Base-by-base conservation (phyloP, 1,140 invertebrate species). In the Papilio machaon region DNA sequence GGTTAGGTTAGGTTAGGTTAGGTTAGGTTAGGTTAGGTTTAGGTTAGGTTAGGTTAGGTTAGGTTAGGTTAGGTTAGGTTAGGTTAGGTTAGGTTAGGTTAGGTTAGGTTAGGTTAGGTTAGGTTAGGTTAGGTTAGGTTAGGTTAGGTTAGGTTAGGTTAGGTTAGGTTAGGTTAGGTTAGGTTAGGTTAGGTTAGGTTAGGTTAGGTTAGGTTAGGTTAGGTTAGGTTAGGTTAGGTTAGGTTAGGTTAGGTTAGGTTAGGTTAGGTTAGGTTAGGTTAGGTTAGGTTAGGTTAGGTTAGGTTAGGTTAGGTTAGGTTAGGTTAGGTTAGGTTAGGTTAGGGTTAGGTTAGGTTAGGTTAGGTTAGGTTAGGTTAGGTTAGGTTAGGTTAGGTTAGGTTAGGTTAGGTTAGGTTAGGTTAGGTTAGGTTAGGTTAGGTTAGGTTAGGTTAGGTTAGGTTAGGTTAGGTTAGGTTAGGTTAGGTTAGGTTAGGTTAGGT, bases 121-220 rank as follows among this genome's bases (percentile, higher is more conserved):
- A 10, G 13, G 15, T n/a, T 38, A 17, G 70, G n/a, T n/a, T 80
- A 47, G 17, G 46, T n/a, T 35, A 23, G 23, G 15, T 79, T 80
- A 80, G 78, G 78, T 80, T 80, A 80, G 78, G 78, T 81, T 84
- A 82, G 83, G 78, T 82, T 84, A 80, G 83, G 81, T 82, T 82
- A 82, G 80, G 83, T 82, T 84, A 84, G 80, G 83, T 82, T 82
- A 82, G 83, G 83, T 82, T 84, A 79, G 81, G 80, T 83, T 81
- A 80, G 80, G 80, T 81, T 83, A 81, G 82, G 80, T 83, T 80
- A 76, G 77, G 77, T 80, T 82, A 80, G 77, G 77, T 82, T 82
- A 79, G 77, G 77, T 82, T 79, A 79, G 58, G 58, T 64, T 64
- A 64, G 58, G 58, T 64, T 64, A 64, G 58, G 78, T 80, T 80